Evolutionary conservation across 2,113 vertebrate species (phyloP).

Genomic region (Pluvialis apricaria): DNA sequence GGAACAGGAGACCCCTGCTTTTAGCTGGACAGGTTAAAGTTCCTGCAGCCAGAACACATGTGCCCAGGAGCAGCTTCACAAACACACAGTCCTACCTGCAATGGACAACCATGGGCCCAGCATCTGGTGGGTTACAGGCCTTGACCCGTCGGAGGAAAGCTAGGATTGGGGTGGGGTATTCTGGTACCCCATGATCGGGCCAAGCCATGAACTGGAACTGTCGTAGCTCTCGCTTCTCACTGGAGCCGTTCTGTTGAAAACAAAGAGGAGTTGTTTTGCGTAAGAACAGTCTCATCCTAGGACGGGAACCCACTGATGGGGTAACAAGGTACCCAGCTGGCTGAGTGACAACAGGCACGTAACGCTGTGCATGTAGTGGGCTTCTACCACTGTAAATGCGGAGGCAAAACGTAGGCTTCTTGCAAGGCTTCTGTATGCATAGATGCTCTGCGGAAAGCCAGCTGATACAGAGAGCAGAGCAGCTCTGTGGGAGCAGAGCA

Average conservation of each 20-base stretch:
- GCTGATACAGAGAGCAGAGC: background rate
- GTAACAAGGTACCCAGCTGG: background rate
- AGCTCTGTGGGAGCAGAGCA: background rate
- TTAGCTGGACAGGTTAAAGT: background rate
- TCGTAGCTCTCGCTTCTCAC: constrained; percentile 91
- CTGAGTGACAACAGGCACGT: background rate
- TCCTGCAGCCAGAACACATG: background rate
- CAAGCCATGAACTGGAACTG: constrained; percentile 99
- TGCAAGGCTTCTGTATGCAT: background rate
- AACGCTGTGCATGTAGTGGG: background rate
- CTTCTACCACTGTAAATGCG: background rate
- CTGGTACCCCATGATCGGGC: constrained; percentile 95
- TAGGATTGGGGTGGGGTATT: constrained; percentile 91
- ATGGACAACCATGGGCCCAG: constrained; percentile 94
- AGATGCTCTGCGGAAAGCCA: background rate
- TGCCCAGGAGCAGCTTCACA: background rate
- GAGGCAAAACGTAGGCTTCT: background rate
- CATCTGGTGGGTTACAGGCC: constrained; percentile 88
- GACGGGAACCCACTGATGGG: background rate
- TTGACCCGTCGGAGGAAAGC: constrained; percentile 91
- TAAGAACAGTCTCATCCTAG: background rate
- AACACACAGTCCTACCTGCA: constrained; percentile 83
- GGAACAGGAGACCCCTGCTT: background rate
- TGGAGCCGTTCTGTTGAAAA: constrained; percentile 86
- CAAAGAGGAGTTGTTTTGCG: background rate